A percentile compares a stretch with the other conserved stretches of the same genome.
These are phyloP conservation scores for Misgurnus mizolepis DNA, from an alignment of 2,113 vertebrate species.

Conservation along the genomic window DNA sequence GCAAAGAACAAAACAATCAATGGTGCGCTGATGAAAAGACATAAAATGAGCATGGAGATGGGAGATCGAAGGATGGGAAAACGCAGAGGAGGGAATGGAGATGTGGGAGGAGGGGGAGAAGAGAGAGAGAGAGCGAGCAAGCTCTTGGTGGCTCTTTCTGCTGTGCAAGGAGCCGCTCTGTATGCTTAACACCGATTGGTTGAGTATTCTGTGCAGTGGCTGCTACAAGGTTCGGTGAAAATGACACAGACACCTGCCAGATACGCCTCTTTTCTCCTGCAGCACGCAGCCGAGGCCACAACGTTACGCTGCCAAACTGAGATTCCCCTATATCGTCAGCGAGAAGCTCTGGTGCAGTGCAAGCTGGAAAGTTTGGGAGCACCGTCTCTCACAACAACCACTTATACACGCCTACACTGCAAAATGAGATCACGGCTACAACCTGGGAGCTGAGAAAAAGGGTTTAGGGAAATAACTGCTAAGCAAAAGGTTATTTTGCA, in stretches of 20 bases:
- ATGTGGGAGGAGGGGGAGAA: conserved; percentile 21
- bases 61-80: conserved; percentile 18
- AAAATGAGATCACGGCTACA: conserved; percentile 2
- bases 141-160: background rate
- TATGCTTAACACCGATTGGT: conserved; percentile 19
- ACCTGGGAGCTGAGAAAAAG: conserved; percentile 8
- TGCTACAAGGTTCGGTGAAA: conserved; percentile 35
- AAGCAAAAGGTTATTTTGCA: background rate
- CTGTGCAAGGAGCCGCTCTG: conserved; percentile 23
- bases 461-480: conserved; percentile 25
- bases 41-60: conserved; percentile 9
- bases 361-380: conserved; percentile 25
- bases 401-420: conserved; percentile 13
- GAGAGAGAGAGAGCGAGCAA: background rate
- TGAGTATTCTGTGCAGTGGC: conserved; percentile 40
- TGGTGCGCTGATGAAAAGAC: conserved; percentile 21
- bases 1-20: conserved; percentile 7
- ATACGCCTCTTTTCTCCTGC: conserved; percentile 28
- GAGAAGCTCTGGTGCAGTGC: conserved; percentile 31
- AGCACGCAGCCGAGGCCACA: conserved; percentile 34
- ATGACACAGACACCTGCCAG: conserved; percentile 36
- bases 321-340: conserved; percentile 37
- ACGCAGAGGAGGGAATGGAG: conserved; percentile 27
- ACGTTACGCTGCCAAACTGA: conserved; percentile 19
- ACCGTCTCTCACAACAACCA: conserved; percentile 28